Base-by-base conservation (phyloP, 2,888 invertebrate genomes). In the Spodoptera picta region DNA sequence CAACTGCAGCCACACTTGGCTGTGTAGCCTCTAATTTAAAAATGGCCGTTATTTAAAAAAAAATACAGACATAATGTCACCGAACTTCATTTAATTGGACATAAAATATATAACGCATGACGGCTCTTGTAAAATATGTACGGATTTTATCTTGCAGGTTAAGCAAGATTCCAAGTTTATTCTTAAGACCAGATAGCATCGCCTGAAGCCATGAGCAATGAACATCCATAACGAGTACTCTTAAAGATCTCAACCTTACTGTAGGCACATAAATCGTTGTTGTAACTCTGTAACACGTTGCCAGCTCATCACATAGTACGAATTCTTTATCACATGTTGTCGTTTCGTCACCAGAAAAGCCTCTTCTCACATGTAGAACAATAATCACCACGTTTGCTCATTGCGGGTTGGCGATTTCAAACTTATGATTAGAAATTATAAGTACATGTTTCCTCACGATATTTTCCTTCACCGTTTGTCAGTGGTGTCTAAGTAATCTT, bases 101-200 rank as follows among this genome's bases (percentile, higher is more conserved):
- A 51, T 36, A 52, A 36, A 36, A 36, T 36, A 36, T 9, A 36
- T 9, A 7, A 36, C 54, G 14, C 45, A 45, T 31, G 65, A 71
- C 65, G 55, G 47, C 58, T 59, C 23, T 23, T 54, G 23, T 58
- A 36, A 58, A 64, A 70, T 58, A 64, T 36, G 31, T 58, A 47
- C 12, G n/a, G 43, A 23, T 14, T 11, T 31, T 23, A 31, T 52
- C 58, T 49, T 55, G 23, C 24, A 50, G 60, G 45, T 57, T 51
- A 36, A 58, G 36, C 57, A 73, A 66, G 51, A 73, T 44, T 44
- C 48, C 46, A 36, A 52, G 24, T 52, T 36, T 27, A 46, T 44
- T 50, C 54, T 27, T 9, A 43, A 44, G 42, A 11, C 31, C 12
- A 5, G 56, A 68, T 59, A 47, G 11, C 55, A 62, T 53, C 43